phyloP scores from a whole-genome alignment of 2,797 vertebrate species.

The Nannoperca australis region DNA sequence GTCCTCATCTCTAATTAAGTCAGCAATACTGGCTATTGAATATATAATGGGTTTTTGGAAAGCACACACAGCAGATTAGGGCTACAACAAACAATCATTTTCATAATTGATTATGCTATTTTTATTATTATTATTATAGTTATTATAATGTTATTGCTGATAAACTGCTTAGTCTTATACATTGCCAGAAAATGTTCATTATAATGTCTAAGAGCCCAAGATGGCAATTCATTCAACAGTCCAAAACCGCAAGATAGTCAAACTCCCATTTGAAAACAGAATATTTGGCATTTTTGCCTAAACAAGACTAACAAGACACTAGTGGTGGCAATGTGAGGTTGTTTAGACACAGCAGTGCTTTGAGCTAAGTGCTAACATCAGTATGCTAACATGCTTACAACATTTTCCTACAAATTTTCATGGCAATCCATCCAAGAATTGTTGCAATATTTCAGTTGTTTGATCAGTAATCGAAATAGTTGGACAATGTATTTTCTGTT shows the following conservation, averaged over 20 bases:
- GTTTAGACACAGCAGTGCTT: neutral
- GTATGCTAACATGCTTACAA: neutral
- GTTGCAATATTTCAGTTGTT: too few species aligned
- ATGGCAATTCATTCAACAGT: neutral
- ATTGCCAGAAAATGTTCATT: neutral
- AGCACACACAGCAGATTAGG: neutral
- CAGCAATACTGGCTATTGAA: neutral
- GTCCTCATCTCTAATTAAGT: conserved; percentile 6
- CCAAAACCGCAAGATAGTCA: neutral
- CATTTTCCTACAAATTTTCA: neutral
- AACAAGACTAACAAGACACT: neutral
- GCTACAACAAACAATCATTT: neutral
- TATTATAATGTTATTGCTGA: too few species aligned
- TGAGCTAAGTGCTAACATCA: neutral
- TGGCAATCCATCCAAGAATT: neutral
- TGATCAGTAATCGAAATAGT: neutral
- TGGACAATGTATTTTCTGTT: neutral
- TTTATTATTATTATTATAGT: too few species aligned
- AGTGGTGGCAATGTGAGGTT: too few species aligned
- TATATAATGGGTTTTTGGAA: neutral
- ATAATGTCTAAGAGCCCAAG: neutral
- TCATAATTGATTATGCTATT: too few species aligned
- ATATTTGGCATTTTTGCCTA: too few species aligned
- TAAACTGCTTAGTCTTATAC: too few species aligned
- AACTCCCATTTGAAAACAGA: neutral